These are phyloP conservation scores for Harpagoxenus sublaevis DNA, from an alignment of 2,888 invertebrate genomes.

Conservation along the genomic window DNA sequence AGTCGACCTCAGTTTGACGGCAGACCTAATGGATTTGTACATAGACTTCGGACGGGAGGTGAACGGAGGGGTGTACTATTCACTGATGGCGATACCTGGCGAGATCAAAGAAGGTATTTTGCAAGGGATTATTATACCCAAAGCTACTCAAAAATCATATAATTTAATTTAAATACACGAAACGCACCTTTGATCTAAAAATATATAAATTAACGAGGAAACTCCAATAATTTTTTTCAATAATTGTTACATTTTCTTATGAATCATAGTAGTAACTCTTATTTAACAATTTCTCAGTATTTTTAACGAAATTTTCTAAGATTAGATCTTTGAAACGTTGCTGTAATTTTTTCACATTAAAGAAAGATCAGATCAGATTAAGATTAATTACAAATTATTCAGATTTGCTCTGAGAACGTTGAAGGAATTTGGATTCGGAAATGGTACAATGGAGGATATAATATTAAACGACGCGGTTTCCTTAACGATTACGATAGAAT, in stretches of 20 bases:
- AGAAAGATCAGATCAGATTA: neutral
- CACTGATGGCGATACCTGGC: constrained; percentile 90
- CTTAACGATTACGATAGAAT: constrained; percentile 87
- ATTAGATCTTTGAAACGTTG: neutral
- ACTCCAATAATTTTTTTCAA: neutral
- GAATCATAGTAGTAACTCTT: neutral
- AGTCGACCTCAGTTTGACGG: constrained; percentile 90
- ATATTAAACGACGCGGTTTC: constrained; percentile 88
- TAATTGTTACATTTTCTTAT: neutral
- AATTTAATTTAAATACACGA: neutral
- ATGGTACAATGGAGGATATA: constrained; percentile 89
- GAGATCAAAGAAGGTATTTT: constrained; percentile 88
- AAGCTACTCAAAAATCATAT: neutral
- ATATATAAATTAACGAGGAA: neutral
- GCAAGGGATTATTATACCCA: neutral
- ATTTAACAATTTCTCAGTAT: neutral
- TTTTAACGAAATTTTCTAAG: neutral
- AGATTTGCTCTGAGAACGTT: constrained; percentile 90
- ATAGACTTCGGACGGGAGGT: constrained; percentile 89
- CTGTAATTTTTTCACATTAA: neutral
- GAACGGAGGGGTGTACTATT: constrained; percentile 90
- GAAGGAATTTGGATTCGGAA: constrained; percentile 89
- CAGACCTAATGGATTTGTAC: constrained; percentile 89
- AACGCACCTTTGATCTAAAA: neutral
- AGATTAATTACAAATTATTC: constrained; percentile 8